These are phyloP conservation scores for Drosophila bifasciata DNA, from an alignment of 1,140 invertebrate genomes.

Conservation along the genomic window DNA sequence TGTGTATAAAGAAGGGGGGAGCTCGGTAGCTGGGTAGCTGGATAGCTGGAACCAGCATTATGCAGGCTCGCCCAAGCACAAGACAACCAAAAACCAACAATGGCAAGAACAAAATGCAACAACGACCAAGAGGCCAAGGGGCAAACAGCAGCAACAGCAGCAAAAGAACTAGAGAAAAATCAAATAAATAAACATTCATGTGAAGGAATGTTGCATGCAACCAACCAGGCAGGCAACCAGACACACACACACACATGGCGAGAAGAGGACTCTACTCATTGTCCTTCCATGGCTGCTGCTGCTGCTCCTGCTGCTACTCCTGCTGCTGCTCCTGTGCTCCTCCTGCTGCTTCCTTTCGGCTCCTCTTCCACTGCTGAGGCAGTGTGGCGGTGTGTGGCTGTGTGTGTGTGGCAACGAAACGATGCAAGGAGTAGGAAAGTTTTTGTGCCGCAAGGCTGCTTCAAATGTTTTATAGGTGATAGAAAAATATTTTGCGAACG, in stretches of 20 bases:
- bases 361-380: too few relatives aligned
- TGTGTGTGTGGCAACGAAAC: not conserved
- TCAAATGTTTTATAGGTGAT: constrained; percentile 81
- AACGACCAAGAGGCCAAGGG: constrained; percentile 2
- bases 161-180: constrained; percentile 41
- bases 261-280: constrained; percentile 37
- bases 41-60: constrained; percentile 30
- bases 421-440: constrained; percentile 27
- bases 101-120: constrained; percentile 45
- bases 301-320: constrained; percentile 16
- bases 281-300: constrained; percentile 17
- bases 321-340: constrained; percentile 5
- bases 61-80: constrained; percentile 53
- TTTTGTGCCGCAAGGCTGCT: constrained; percentile 66
- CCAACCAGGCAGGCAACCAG: constrained; percentile 23
- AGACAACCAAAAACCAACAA: constrained; percentile 57
- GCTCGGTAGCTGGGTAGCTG: constrained; percentile 4
- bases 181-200: constrained; percentile 77
- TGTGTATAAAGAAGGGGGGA: constrained; percentile 2
- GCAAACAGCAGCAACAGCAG: not conserved
- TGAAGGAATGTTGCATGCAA: constrained; percentile 61
- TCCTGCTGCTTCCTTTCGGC: constrained; percentile 1
- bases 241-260: constrained; percentile 4
- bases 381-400: too few relatives aligned
- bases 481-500: constrained; percentile 81